A percentile compares a stretch with the other conserved stretches of the same genome.
These are phyloP conservation scores for Druon quercuslanigerum DNA, from an alignment of 1,140 invertebrate species.

Conservation along the genomic window DNA sequence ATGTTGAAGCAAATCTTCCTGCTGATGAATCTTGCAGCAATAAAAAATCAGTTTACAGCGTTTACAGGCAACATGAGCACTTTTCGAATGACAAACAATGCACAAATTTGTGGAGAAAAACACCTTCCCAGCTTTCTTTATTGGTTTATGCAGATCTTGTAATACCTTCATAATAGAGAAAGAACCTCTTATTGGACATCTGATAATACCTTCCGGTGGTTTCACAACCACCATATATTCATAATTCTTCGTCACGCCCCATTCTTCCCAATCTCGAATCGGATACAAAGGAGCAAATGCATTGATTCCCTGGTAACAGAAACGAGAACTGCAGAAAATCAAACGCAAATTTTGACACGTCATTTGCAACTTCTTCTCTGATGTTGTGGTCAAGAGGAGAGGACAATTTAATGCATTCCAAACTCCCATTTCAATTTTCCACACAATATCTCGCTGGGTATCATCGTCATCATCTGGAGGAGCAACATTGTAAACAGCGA, in stretches of 20 bases:
- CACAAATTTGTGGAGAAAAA: neutral
- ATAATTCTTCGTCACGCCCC: neutral
- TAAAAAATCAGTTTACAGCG: constrained; percentile 26
- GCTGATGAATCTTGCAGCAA: neutral
- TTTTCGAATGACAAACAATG: neutral
- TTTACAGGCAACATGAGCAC: neutral
- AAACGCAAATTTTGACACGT: neutral
- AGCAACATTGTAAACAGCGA: neutral
- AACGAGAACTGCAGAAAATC: neutral
- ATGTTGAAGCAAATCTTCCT: neutral
- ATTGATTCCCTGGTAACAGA: neutral
- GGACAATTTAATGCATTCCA: neutral
- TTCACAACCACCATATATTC: neutral
- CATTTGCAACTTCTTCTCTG: neutral
- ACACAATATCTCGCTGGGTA: neutral
- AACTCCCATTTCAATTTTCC: neutral
- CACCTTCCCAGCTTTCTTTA: neutral
- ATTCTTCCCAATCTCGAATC: neutral
- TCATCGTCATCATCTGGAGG: neutral
- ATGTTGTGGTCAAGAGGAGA: neutral
- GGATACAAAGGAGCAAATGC: neutral
- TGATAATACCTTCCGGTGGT: neutral
- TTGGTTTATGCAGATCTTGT: too few relatives aligned
- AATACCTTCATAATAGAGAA: neutral
- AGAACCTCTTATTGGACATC: neutral